phyloP scores from a whole-genome alignment of 2,113 vertebrate species.

The Mus musculus region DNA sequence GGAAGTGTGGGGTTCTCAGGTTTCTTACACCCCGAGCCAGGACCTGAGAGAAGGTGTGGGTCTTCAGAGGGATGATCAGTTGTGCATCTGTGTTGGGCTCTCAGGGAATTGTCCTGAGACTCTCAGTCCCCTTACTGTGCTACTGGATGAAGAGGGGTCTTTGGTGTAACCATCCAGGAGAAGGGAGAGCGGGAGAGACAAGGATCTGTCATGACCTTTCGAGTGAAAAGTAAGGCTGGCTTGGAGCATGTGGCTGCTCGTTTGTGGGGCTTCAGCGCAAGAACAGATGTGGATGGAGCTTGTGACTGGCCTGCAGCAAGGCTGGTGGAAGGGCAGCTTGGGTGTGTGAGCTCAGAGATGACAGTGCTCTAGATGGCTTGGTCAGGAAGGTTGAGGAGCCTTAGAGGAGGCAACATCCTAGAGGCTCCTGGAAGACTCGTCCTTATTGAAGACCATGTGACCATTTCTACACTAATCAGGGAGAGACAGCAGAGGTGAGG shows the following conservation, averaged over 20 bases:
- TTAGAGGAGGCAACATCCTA: not conserved
- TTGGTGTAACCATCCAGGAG: not conserved
- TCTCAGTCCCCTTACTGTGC: not conserved
- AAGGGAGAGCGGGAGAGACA: not conserved
- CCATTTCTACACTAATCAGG: not conserved
- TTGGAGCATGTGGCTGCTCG: accelerated
- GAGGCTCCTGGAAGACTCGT: not conserved
- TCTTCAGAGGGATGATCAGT: not conserved
- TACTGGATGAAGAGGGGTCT: not conserved
- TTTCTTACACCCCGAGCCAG: not conserved
- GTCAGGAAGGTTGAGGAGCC: not conserved
- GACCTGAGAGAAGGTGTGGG: not conserved
- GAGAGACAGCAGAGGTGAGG: not conserved
- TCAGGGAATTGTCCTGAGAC: not conserved
- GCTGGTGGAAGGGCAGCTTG: not conserved
- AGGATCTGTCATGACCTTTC: not conserved
- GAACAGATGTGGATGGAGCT: not conserved
- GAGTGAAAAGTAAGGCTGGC: not conserved
- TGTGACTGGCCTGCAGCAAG: not conserved
- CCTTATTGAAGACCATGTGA: not conserved
- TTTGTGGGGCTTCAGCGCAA: accelerated
- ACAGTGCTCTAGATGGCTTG: not conserved
- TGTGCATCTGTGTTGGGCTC: accelerated
- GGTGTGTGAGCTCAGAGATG: accelerated
- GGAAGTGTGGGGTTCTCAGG: not conserved